Base-by-base conservation (phyloP, 1,140 invertebrate species). In the Drosophila auraria region DNA sequence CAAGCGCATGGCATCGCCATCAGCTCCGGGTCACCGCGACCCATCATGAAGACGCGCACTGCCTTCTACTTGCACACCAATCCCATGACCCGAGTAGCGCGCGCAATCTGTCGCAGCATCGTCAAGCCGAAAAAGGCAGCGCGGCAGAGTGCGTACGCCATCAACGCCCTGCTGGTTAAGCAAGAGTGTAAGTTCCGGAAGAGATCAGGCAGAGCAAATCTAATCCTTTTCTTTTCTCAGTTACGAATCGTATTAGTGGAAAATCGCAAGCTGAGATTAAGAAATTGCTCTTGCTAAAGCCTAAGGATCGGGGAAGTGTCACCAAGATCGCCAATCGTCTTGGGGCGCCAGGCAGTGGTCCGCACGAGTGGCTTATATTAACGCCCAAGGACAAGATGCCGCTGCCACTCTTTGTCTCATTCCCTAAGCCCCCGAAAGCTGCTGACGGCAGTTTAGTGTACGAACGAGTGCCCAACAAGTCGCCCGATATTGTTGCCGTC, bases 31-130 rank as follows among this genome's bases (percentile, higher is more conserved):
- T 97, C 97, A 30, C 97, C 97, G 3, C 94, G 98, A 42, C 98
- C 98, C 25, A 97, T 99, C 0, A 98, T 99, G 97, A 99, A 99
- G 94, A 99, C 98, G 45, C 95, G 98, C 82, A 98, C 98, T 73
- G 98, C 98, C 30, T 99, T 99, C 94, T 99, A 98, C 94, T 94
- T 99, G 79, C 96, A 97, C 87, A 98, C 97, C 5, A 98, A 98
- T 76, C 96, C 97, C 40, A 94, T 98, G 80, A 98, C 98, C 47
- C 95, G 97, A 75, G 95, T 98, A 20, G 97, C 98, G 25, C 95
- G 98, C 47, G 94, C 97, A 58, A 94, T 98, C 51, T 98, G 97
- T 92, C 95, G 96, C 61, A 95, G 96, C 69, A 95, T 98, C 76
- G 95, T 99, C 72, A 95, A 96, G 73, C 96, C 97, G 9, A 93